Evolutionary conservation across 2,888 invertebrate genomes (phyloP), one percentile per base, ranked within the genome.

Genomic region (Urechis unicinctus): DNA sequence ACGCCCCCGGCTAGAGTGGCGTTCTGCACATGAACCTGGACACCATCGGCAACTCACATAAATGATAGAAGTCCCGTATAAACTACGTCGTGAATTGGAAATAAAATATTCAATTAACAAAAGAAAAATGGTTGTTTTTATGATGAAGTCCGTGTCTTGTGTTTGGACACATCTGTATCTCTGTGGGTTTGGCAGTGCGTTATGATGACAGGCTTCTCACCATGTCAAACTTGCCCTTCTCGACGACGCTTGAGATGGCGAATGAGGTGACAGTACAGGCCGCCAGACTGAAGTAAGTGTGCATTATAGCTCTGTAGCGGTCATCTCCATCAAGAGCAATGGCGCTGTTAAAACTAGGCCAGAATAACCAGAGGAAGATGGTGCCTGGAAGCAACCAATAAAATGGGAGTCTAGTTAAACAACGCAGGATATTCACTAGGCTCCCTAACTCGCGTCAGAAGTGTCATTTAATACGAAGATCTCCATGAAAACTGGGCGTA

Each of bases 331-430:
- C 36, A 0, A 85, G 83, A 1, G 81, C 82, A 5, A 78, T 77
- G 0, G 87, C 91, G 2, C 89, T 87, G 81, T 96, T 97, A 81
- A 97, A 97, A 59, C 92, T 92, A 0, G 96, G 96, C 95, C 95
- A 96, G 80, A 89, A 96, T 56, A 95, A 82, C 94, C 94, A 96
- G 47, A 97, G 82, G 78, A 96, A 95, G 53, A 94, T 79, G 1
- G 94, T 91, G 55, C 95, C 91, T 90, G 74, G 4, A 52, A n/a
- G 36, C 9, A 36, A 36, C 36, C 9, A 13, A 36, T 17, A 36
- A 9, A 36, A 13, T 13, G 9, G 9, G 17, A 36, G 36, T 13
- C 36, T n/a, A n/a, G n/a, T n/a, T n/a, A n/a, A n/a, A n/a, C n/a
- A n/a, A n/a, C n/a, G n/a, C n/a, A n/a, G n/a, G n/a, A n/a, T n/a